Base-by-base conservation (phyloP, 2,888 invertebrate species). In the Rapana venosa region DNA sequence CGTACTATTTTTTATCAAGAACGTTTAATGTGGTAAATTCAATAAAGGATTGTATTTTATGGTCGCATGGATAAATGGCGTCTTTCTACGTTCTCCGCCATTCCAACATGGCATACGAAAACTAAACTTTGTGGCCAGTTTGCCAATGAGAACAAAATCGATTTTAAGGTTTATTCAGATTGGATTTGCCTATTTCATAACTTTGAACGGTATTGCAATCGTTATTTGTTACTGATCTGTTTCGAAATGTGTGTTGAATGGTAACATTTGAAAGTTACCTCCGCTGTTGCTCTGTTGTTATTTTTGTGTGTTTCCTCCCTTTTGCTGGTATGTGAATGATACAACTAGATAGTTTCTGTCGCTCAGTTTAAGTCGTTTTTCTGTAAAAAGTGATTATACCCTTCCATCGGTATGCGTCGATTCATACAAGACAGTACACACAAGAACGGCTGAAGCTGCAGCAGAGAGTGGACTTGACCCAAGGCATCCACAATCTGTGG, bases 81-180 rank as follows among this genome's bases (percentile, higher is more conserved):
- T 87, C 87, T 56, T 87, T 87, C 47, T 47, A 22, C 36, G 87
- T 77, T 35, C 47, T 74, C 47, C 30, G 87, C 47, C 87, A 1
- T 30, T 13, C 20, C 36, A 87, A 26, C 47, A 87, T 87, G 74
- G 56, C 77, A 26, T n/a, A 13, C 30, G 0, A 11, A 77, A 70
- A 6, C 32, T 70, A 35, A 70, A 22, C 35, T 87, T 87, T 66
- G 66, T 36, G 35, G 36, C 47, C 22, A 36, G 20, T 83, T 11
- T 36, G 47, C 30, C 32, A 15, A 32, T 83, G 22, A 5, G 4
- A 11, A 4, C 22, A 83, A 22, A 47, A 47, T 26, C 5, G 26
- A 22, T 47, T 47, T 20, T 22, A 20, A 36, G 36, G 22, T 30
- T 2, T 26, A 26, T 8, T 13, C 47, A 47, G 5, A 36, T 22